Evolutionary conservation across 2,797 vertebrate genomes (phyloP), one percentile per base, ranked within the genome.

Genomic region (Hybognathus amarus): DNA sequence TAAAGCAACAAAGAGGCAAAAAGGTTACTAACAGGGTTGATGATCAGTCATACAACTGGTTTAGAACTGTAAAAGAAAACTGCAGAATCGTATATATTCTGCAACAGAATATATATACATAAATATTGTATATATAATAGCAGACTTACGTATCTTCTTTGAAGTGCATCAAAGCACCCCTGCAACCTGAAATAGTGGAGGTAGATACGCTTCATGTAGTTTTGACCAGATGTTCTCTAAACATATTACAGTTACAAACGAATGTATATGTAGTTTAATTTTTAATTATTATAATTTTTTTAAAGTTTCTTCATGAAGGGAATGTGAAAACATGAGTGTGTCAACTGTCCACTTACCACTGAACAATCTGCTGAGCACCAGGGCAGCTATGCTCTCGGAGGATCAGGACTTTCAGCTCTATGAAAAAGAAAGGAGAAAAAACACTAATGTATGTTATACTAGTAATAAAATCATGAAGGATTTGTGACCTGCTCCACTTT

Each of bases 141-240:
- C 52, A 85, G 45, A 97, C 97, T 98, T 93, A 98, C 98, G 2
- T 97, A 99, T 95, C 96, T 97, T 90, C 92, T 97, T 92, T 98
- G 94, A 85, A 99, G 95, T 89, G 98, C 98, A 90, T 99, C 97
- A 81, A 98, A 99, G 88, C 97, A 98, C 83, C 98, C 97, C 79
- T 96, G 92, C 95, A 99, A 96, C 98, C 97, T 99, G 91, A 52
- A 90, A 61, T 45, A 11, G 9, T 66, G 6, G 18, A 27, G 52
- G 18, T 69, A 77, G 27, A 83, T 67, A 38, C 10, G 74, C 22
- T 38, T 13, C 2, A 27, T 30, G 2, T 64, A 54, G 17, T 17
- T 79, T 24, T 18, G 24, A 27, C 56, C 1, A 24, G n/a, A 61
- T 59, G 56, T 24, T 59, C 6, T 5, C 3, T 36, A 22, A 75